Evolutionary conservation across 2,888 invertebrate species (phyloP).

Genomic region (Xestia sexstrigata): DNA sequence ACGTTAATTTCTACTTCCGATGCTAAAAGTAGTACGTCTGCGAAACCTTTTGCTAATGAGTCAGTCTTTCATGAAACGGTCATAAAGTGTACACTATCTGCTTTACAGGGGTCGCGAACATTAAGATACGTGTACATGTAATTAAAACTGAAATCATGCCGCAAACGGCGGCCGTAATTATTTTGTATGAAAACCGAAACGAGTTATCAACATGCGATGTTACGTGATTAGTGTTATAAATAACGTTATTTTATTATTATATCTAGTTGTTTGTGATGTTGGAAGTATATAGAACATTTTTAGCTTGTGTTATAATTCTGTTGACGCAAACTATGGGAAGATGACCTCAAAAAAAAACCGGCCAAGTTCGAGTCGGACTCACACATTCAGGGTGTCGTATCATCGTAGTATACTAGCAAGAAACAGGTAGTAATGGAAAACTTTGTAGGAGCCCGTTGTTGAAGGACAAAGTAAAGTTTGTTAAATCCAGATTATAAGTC

Average conservation of each 20-base stretch:
- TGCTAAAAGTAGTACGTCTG: background rate
- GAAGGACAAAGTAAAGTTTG: background rate
- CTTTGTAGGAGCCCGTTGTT: no score
- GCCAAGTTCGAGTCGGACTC: no score
- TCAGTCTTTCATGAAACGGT: constrained; percentile 20
- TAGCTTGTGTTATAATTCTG: background rate
- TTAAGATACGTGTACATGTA: constrained; percentile 33
- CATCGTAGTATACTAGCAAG: no score
- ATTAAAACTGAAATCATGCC: constrained; percentile 59
- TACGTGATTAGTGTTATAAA: constrained; percentile 56
- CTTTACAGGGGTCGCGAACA: constrained; percentile 27
- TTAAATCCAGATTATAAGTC: background rate
- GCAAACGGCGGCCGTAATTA: constrained; percentile 44
- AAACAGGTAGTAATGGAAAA: no score
- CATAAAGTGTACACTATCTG: constrained; percentile 44
- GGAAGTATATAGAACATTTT: background rate
- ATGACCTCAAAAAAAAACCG: no score
- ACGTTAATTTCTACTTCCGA: no score
- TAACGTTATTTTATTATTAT: constrained; percentile 17
- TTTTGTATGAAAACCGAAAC: constrained; percentile 41
- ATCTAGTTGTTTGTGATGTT: constrained; percentile 12
- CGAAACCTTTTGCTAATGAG: constrained; percentile 11
- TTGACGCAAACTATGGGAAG: background rate
- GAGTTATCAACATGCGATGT: constrained; percentile 60
- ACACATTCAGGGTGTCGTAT: no score